Evolutionary conservation across 2,797 vertebrate species (phyloP), one percentile per base, ranked within the genome.

Genomic region (Rhinoraja longicauda): DNA sequence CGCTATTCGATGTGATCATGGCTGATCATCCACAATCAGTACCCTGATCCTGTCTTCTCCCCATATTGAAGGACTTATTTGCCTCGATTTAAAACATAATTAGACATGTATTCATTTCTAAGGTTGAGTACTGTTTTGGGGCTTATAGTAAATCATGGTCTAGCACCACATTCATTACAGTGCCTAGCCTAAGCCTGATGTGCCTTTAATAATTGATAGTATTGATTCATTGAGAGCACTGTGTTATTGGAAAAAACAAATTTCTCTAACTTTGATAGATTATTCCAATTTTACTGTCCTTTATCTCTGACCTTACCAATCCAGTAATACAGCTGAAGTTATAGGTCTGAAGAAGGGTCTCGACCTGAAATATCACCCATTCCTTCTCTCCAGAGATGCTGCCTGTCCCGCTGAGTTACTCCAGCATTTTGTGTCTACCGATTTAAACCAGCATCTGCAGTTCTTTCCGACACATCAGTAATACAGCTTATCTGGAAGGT

Each of bases 181-280:
- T 72, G 88, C 62, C 62, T 64, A 62, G 29, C 29, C 36, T 10
- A 72, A 90, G 32, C 88, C 90, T 45, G 67, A 72, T 26, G 21
- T 39, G 32, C 62, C 36, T 72, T 90, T 90, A 24, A 90, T 72
- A 67, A 72, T 90, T 39, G 64, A 90, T 90, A 2, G 32, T 10
- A 72, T 72, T 67, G 67, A 90, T 90, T 72, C 19, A 39, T 4
- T 24, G 36, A 72, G 62, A 90, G 67, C 32, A 90, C 4, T 24
- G 32, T 8, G 10, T 70, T 32, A 90, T 70, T 90, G 67, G 19
- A 72, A 70, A 67, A 90, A 21, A 9, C 36, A 62, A 64, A 6
- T 32, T 88, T 88, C 84, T 88, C 84, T 36, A 64, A 67, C 64
- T 88, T 64, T 88, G 57, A 88, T 88, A 32, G n/a, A 88, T 88